phyloP scores from a whole-genome alignment of 2,888 invertebrate species.

The Pyrocoelia pectoralis region DNA sequence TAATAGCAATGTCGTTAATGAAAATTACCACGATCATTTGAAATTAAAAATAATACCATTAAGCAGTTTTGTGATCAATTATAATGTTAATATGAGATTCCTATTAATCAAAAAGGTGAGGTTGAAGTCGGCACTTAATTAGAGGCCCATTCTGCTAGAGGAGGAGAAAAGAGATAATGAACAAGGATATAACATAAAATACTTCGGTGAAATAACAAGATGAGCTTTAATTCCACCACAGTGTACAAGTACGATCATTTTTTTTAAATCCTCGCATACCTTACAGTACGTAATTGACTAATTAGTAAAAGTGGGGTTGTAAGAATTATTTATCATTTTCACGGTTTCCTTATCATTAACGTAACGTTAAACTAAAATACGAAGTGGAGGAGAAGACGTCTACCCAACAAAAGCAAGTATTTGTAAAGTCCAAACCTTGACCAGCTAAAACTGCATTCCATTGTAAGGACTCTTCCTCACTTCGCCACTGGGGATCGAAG shows the following conservation, averaged over 20 bases:
- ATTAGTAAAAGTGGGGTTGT: background rate
- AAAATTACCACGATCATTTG: slow-evolving; percentile 22
- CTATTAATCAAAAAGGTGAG: slow-evolving; percentile 33
- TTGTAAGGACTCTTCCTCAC: slow-evolving; percentile 45
- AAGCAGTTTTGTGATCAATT: slow-evolving; percentile 28
- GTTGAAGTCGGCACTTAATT: slow-evolving; percentile 41
- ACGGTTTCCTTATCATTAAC: background rate
- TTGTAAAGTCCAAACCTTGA: slow-evolving; percentile 20
- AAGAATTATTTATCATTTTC: background rate
- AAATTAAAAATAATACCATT: slow-evolving; percentile 15
- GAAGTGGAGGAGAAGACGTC: slow-evolving; percentile 18
- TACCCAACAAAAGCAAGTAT: slow-evolving; percentile 20
- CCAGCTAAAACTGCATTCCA: slow-evolving; percentile 37
- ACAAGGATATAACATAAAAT: slow-evolving; percentile 22
- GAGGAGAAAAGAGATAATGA: slow-evolving; percentile 31
- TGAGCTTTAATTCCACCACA: slow-evolving; percentile 2
- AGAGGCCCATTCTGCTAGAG: slow-evolving; percentile 39
- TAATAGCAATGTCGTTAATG: slow-evolving; percentile 23
- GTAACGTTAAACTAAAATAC: background rate
- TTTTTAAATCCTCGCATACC: background rate
- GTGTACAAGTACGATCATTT: background rate
- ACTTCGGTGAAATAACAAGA: slow-evolving; percentile 22
- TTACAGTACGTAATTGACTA: background rate
- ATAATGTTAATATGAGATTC: slow-evolving; percentile 26
- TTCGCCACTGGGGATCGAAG: slow-evolving; percentile 38